Evolutionary conservation across 2,888 invertebrate genomes (phyloP), one percentile per base, ranked within the genome.

Genomic region (Ormyrus labotus): DNA sequence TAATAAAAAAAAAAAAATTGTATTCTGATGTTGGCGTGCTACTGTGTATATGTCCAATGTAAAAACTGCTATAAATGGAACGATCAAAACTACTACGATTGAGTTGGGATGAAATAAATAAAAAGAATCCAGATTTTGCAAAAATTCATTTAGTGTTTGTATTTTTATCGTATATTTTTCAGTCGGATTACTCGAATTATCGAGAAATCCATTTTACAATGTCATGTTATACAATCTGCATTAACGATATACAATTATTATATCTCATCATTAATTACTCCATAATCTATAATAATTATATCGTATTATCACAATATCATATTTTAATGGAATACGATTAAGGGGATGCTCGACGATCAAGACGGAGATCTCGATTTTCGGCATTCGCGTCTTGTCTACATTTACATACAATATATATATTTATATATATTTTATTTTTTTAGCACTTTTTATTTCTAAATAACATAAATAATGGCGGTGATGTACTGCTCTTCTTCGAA

Each of bases 271-370:
- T 86, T 87, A 83, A 86, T 85, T 85, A 86, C 87, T 81, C 70
- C 67, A 68, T 81, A 79, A 79, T 82, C 68, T 81, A 83, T 79
- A 68, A 67, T 84, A 83, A 84, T 85, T 86, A 87, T 85, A 84
- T 83, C 84, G 84, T 87, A 89, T 85, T 89, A 89, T 89, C 88
- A 89, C 89, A 89, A 88, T 89, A 89, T 84, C 86, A 85, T 88
- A 84, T 86, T 80, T 85, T 86, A 84, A 87, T 86, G 88, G 87
- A 88, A 88, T 88, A 88, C 81, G 83, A 85, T 87, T 85, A 84
- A 81, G 80, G 82, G 82, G 19, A 61, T 71, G 64, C 64, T 81
- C 64, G 61, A 65, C 6, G 47, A 73, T 69, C 73, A 73, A 72
- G 69, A 73, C 51, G 2, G n/a, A 61, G 45, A 78, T 75, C 71